Conservation (phyloP, 2,888 invertebrate genomes). For the Troides helena region DNA sequence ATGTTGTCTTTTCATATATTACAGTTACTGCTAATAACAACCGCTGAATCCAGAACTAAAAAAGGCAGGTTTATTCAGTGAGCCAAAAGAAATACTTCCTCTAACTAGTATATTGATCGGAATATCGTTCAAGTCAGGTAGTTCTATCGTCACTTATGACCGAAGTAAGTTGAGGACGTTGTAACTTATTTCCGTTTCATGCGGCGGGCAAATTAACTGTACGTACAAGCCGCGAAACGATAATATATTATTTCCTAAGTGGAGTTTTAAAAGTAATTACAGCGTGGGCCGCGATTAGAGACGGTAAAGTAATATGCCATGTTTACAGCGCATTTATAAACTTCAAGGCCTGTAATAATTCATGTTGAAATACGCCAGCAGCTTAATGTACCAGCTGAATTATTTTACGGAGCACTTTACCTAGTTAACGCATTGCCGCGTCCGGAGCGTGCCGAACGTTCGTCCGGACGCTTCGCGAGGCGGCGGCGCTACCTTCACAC, state of each 20-base stretch:
- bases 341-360: constrained; percentile 30
- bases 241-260: constrained; percentile 24
- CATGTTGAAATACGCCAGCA: constrained; percentile 26
- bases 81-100: no score
- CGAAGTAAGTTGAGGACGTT: no score
- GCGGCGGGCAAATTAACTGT: not conserved
- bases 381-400: constrained; percentile 24
- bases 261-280: constrained; percentile 28
- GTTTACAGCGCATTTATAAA: constrained; percentile 30
- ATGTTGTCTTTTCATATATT: no score
- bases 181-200: not conserved
- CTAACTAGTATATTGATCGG: no score
- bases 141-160: no score
- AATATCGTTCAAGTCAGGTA: no score
- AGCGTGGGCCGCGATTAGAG: constrained; percentile 25
- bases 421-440: constrained; percentile 26
- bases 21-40: no score
- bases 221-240: constrained; percentile 5
- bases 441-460: constrained; percentile 11
- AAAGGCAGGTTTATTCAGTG: no score
- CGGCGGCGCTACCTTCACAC: no score
- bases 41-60: no score
- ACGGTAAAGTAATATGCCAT: constrained; percentile 31
- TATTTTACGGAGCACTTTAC: constrained; percentile 26
- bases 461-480: no score